phyloP scores from a whole-genome alignment of 30 jellyfish, hydroid and myxozoan genomes.

The Haliclystus octoradiatus region DNA sequence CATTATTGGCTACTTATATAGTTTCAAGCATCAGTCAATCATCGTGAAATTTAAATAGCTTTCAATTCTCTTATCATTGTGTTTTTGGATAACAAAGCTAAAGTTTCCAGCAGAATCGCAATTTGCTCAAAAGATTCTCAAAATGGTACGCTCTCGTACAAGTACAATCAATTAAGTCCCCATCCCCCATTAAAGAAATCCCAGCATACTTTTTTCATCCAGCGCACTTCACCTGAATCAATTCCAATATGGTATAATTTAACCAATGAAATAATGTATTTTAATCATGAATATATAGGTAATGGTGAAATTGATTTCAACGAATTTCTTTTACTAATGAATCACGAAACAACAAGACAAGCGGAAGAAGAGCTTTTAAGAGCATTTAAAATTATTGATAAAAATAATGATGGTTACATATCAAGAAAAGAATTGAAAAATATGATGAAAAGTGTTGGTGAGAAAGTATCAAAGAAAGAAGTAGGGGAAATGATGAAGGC shows the following conservation, averaged over 20 bases:
- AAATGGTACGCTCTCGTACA: too few relatives aligned
- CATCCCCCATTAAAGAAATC: too few relatives aligned
- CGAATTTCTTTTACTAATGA: conserved; percentile 37
- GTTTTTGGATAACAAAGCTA: too few relatives aligned
- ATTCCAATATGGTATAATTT: neutral
- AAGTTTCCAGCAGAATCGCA: too few relatives aligned
- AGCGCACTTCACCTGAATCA: too few relatives aligned
- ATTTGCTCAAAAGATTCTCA: too few relatives aligned
- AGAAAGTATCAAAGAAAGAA: conserved; percentile 35
- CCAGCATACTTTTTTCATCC: too few relatives aligned
- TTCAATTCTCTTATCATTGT: too few relatives aligned
- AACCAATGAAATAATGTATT: neutral
- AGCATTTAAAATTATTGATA: conserved; percentile 43
- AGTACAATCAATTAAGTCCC: too few relatives aligned
- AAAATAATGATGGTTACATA: conserved; percentile 60
- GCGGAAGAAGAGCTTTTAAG: conserved; percentile 24
- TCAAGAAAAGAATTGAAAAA: conserved; percentile 45
- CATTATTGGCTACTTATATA: too few relatives aligned
- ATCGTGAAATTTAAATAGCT: too few relatives aligned
- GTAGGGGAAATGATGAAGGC: conserved; percentile 35
- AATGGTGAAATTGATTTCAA: conserved; percentile 39
- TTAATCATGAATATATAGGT: conserved; percentile 4
- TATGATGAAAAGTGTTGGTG: conserved; percentile 50
- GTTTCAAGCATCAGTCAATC: too few relatives aligned
- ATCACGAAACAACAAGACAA: conserved; percentile 14